A percentile compares a stretch with the other conserved stretches of the same genome.
These are phyloP conservation scores for Beris morrisii DNA, from an alignment of 2,888 invertebrate species.

Conservation along the genomic window DNA sequence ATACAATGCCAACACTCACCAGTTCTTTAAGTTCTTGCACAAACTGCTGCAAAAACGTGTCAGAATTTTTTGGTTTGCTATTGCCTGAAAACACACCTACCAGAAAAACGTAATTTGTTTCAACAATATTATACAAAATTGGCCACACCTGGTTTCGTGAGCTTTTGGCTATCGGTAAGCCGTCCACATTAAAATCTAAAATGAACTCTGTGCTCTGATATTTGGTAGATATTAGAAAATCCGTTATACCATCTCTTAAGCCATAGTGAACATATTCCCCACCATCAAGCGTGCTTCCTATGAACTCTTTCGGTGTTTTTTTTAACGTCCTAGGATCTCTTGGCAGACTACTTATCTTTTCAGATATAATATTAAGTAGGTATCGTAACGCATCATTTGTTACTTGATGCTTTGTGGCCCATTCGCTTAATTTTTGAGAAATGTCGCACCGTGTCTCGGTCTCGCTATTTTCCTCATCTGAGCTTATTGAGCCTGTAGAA, in stretches of 20 bases:
- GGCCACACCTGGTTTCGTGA: neutral
- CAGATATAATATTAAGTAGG: too few relatives aligned
- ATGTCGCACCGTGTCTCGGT: too few relatives aligned
- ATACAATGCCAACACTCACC: neutral
- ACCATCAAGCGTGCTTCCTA: too few relatives aligned
- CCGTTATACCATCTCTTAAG: neutral
- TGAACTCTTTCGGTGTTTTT: too few relatives aligned
- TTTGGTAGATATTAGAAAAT: neutral
- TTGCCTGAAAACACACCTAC: neutral
- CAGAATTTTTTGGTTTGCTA: neutral
- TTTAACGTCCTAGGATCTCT: too few relatives aligned
- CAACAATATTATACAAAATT: neutral
- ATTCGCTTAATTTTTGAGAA: too few relatives aligned
- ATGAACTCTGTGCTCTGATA: neutral
- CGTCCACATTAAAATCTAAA: constrained; percentile 5
- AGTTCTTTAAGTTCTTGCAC: neutral
- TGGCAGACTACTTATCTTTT: too few relatives aligned
- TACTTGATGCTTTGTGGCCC: too few relatives aligned
- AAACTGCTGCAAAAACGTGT: neutral
- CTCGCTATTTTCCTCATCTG: too few relatives aligned
- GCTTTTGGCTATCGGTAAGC: neutral
- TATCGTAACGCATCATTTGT: too few relatives aligned
- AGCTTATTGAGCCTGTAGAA: neutral
- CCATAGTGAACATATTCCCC: neutral
- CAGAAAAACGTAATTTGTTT: neutral